phyloP scores from a whole-genome alignment of 2,888 invertebrate species.

The Frankliniella intonsa region DNA sequence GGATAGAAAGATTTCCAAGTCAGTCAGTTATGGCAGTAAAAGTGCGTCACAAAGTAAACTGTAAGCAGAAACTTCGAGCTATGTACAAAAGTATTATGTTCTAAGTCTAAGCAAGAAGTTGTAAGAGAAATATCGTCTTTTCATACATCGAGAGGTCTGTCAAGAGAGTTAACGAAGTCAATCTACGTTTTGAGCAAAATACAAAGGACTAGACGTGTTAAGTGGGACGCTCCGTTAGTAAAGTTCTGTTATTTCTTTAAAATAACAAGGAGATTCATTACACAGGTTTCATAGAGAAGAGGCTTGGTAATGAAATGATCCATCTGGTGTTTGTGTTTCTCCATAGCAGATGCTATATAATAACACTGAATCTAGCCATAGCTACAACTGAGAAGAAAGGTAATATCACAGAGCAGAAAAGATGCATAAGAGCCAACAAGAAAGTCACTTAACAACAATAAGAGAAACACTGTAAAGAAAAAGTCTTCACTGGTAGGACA shows the following conservation, averaged over 20 bases:
- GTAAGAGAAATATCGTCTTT: constrained; percentile 18
- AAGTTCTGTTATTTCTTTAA: constrained; percentile 21
- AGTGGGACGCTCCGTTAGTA: constrained; percentile 24
- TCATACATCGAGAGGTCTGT: not conserved
- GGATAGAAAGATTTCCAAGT: not conserved
- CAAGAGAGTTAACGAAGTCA: constrained; percentile 8
- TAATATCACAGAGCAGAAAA: constrained; percentile 25
- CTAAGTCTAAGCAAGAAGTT: not conserved
- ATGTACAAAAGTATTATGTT: constrained; percentile 13
- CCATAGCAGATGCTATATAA: not conserved
- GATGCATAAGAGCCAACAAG: constrained; percentile 16
- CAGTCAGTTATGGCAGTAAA: not conserved
- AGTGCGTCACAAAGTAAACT: constrained; percentile 3
- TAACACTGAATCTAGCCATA: not conserved
- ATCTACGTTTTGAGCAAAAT: constrained; percentile 21
- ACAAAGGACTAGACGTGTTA: constrained; percentile 25
- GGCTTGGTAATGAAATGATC: constrained; percentile 11
- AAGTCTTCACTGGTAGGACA: constrained; percentile 2
- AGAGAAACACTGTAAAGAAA: constrained; percentile 9
- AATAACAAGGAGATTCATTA: constrained; percentile 25
- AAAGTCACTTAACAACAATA: constrained; percentile 14
- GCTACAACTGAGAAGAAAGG: constrained; percentile 14
- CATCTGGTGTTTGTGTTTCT: constrained; percentile 18
- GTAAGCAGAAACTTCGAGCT: constrained; percentile 11
- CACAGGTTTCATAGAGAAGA: constrained; percentile 15